Evolutionary conservation across 2,797 vertebrate genomes (phyloP), one percentile per base, ranked within the genome.

Genomic region (Sebastes jordani): DNA sequence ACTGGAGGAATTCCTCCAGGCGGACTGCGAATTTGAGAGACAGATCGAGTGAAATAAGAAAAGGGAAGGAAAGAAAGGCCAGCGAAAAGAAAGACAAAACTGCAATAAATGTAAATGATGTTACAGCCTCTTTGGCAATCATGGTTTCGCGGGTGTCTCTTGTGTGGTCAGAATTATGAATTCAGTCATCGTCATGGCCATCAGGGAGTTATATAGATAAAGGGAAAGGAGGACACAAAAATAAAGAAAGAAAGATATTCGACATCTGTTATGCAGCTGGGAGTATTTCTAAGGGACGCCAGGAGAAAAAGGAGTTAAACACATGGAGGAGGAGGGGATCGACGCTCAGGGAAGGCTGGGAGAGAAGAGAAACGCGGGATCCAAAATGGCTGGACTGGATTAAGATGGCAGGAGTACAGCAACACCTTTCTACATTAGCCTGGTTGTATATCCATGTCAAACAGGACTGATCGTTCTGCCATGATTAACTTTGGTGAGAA

Each of bases 231-330:
- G 36, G 34, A 68, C 8, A 58, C 14, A 74, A 76, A 82, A 65
- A 77, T 52, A 72, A 71, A 76, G 42, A 68, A 65, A 79, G 71
- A 66, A 58, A 52, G 49, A 80, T 38, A 78, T 84, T 73, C n/a
- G 75, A 93, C 94, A 95, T 95, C 91, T 95, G 94, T 87, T 83
- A 65, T 85, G 90, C 94, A 95, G 92, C 90, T 94, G 94, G 88
- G 84, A 82, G 82, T 76, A 80, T 89, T 93, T 90, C 68, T 84
- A 59, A 80, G 69, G 60, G 77, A 91, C 63, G 80, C 72, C 82
- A 78, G 73, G 73, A 89, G 78, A 91, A 88, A 92, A 89, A 77
- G 84, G 84, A 91, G 91, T 88, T 84, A 89, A 92, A 93, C 79
- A 90, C 74, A 77, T 49, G 70, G 67, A 78, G 79, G 88, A 76